A percentile compares a stretch with the other conserved stretches of the same genome.
phyloP scores from a whole-genome alignment of 1,140 invertebrate species.

The Pygmarrhopalites habei region DNA sequence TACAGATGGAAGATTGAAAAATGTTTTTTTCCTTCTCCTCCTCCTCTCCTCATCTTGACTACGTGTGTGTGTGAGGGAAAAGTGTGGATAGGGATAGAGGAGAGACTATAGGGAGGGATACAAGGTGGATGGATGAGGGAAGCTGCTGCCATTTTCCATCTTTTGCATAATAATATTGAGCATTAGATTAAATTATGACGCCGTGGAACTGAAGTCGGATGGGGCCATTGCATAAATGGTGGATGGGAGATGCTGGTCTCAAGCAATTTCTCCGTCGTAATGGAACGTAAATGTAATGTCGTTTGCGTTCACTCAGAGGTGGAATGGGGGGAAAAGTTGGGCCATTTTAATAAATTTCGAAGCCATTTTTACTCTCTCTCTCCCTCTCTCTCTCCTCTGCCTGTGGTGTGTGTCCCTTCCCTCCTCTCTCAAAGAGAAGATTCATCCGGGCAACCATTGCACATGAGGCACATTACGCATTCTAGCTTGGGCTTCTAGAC shows the following conservation, averaged over 20 bases:
- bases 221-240: slow-evolving; percentile 3
- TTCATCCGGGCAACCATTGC: not conserved
- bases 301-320: not conserved
- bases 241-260: not conserved
- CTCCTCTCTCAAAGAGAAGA: no score
- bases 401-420: no score
- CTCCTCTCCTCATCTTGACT: no score
- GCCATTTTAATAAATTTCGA: slow-evolving; percentile 28
- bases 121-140: no score
- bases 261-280: slow-evolving; percentile 2
- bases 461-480: slow-evolving; percentile 9
- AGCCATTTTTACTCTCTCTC: slow-evolving; percentile 17
- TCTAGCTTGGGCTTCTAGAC: not conserved
- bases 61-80: no score
- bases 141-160: no score
- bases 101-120: no score
- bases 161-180: slow-evolving; percentile 1
- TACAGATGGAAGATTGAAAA: no score
- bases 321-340: slow-evolving; percentile 24
- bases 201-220: not conserved
- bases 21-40: no score
- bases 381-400: not conserved
- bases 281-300: slow-evolving; percentile 6
- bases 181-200: slow-evolving; percentile 10
- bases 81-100: no score